Conservation (phyloP, 1,140 invertebrate genomes). For the Papilio helenus region DNA sequence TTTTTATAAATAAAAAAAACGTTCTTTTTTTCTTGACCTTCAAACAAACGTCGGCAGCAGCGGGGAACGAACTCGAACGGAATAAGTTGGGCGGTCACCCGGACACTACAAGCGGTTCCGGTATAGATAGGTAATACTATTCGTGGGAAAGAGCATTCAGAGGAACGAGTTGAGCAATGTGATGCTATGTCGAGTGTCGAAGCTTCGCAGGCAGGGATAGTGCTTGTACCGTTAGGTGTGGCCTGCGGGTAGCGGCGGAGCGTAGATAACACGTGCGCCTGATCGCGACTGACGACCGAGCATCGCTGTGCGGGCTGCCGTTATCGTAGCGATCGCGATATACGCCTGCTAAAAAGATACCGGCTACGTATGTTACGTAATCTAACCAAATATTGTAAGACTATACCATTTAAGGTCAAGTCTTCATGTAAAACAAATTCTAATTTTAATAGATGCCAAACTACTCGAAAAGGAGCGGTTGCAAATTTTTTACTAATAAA, state of each 20-base stretch:
- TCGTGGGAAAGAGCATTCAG: conserved; percentile 12
- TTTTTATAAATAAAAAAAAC: not conserved
- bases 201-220: conserved; percentile 45
- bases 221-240: conserved; percentile 65
- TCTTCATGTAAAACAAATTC: not conserved
- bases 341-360: conserved; percentile 5
- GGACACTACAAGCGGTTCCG: conserved; percentile 29
- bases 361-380: conserved; percentile 18
- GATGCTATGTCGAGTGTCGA: conserved; percentile 51
- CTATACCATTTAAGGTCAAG: conserved; percentile 17
- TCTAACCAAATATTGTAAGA: not conserved
- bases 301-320: not conserved
- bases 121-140: not conserved
- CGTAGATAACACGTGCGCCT: conserved; percentile 65
- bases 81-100: conserved; percentile 45
- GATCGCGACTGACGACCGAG: conserved; percentile 46
- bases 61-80: conserved; percentile 22
- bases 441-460: not conserved
- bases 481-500: not conserved
- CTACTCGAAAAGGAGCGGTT: not conserved
- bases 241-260: conserved; percentile 59
- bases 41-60: not conserved
- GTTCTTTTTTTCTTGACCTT: not conserved
- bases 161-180: conserved; percentile 52
- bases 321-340: conserved; percentile 1